These are phyloP conservation scores for Glyptemys insculpta DNA, from an alignment of 2,797 vertebrate genomes.

Conservation along the genomic window DNA sequence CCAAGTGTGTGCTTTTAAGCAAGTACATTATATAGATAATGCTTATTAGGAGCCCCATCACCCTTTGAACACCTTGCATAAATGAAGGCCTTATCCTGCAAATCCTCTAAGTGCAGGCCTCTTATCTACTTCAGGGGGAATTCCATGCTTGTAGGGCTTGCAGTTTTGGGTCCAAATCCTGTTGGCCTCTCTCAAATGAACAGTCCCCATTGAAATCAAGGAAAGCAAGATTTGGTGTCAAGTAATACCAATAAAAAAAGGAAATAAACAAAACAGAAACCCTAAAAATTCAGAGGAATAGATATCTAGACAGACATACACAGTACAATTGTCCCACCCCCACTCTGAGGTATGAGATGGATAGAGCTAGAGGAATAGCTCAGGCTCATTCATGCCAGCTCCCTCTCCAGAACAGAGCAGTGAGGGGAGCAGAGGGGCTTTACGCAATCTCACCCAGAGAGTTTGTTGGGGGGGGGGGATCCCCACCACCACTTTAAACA, in stretches of 20 bases:
- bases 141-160: not conserved
- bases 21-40: constrained; percentile 65
- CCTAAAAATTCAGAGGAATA: no score
- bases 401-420: not conserved
- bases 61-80: not conserved
- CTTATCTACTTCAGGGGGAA: not conserved
- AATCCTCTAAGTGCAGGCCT: constrained; percentile 16
- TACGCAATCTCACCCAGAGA: not conserved
- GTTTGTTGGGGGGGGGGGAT: not conserved
- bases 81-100: constrained; percentile 10
- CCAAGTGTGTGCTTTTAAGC: constrained; percentile 39
- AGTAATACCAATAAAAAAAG: no score
- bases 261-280: not conserved
- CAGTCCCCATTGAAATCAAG: not conserved
- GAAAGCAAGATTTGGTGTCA: no score
- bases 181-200: not conserved
- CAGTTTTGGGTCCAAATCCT: not conserved
- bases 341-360: not conserved
- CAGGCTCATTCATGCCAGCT: no score
- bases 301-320: not conserved
- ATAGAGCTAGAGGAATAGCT: not conserved
- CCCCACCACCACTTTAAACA: not conserved
- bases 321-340: not conserved
- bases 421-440: not conserved
- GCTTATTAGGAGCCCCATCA: not conserved